Percentiles rank a stretch among this genome's conserved stretches.
Conservation (phyloP, 2,797 vertebrate species). For the Acipenser transmontanus region DNA sequence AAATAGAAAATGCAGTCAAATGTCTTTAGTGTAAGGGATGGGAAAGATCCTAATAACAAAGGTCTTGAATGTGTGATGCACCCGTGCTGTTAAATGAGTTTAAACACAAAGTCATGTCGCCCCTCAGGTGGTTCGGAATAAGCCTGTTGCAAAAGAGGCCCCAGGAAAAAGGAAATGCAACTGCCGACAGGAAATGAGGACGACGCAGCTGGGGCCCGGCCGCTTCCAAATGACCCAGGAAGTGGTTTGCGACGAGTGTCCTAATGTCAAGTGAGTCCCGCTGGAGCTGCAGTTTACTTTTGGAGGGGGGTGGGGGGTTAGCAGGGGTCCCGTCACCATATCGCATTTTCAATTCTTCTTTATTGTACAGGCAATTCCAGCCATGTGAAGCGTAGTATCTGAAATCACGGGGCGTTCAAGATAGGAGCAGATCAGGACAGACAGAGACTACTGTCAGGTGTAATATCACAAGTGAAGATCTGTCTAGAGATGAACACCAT, state of each 20-base stretch:
- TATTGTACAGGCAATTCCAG: no score
- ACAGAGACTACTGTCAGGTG: no score
- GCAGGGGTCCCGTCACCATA: neutral
- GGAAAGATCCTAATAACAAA: neutral
- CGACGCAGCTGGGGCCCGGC: slow-evolving; percentile 90
- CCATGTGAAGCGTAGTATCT: no score
- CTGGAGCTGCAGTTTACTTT: neutral
- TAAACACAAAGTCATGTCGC: neutral
- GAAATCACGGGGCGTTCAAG: no score
- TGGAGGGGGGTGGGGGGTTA: neutral
- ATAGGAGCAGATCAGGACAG: no score
- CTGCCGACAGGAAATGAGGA: slow-evolving; percentile 96
- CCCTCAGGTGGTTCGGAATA: slow-evolving; percentile 87
- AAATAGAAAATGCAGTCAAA: no score
- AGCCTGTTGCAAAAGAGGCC: slow-evolving; percentile 89
- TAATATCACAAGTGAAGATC: no score
- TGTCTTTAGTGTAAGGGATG: neutral
- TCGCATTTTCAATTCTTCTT: neutral
- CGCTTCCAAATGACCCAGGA: slow-evolving; percentile 99
- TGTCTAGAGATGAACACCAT: no score
- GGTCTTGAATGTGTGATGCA: neutral
- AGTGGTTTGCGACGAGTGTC: slow-evolving; percentile 94
- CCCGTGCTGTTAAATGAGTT: no score
- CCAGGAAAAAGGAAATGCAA: slow-evolving; percentile 96
- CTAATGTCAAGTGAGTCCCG: slow-evolving; percentile 88